A percentile compares a stretch with the other conserved stretches of the same genome.
phyloP scores from a whole-genome alignment of 2,113 vertebrate genomes.

The Lycocorax pyrrhopterus region DNA sequence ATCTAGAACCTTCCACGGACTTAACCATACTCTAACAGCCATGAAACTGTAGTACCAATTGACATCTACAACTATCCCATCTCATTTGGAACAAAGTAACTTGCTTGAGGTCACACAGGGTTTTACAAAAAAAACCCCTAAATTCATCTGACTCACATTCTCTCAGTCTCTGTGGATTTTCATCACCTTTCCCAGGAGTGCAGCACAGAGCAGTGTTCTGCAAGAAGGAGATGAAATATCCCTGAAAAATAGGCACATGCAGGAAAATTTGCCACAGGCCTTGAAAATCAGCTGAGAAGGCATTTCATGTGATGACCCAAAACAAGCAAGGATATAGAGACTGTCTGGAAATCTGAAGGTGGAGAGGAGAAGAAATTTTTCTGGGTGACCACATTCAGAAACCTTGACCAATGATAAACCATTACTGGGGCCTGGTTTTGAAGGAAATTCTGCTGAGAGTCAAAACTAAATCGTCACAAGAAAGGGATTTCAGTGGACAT shows the following conservation, averaged over 20 bases:
- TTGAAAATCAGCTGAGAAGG: neutral
- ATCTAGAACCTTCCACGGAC: neutral
- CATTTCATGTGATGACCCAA: neutral
- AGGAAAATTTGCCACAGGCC: neutral
- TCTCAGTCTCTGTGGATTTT: neutral
- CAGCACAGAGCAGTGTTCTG: neutral
- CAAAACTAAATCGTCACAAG: neutral
- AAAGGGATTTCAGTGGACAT: neutral
- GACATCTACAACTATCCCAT: neutral
- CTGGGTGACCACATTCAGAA: neutral
- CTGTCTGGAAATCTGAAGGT: neutral
- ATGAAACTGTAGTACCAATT: neutral
- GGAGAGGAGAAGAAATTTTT: neutral
- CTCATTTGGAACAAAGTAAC: neutral
- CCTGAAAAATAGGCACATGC: neutral
- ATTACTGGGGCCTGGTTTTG: neutral
- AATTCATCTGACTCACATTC: neutral
- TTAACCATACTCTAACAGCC: neutral
- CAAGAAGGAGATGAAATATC: neutral
- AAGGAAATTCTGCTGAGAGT: neutral
- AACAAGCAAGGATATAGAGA: neutral
- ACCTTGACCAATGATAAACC: neutral
- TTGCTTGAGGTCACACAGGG: neutral
- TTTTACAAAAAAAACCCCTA: fast-evolving
- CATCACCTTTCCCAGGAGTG: neutral